Base-by-base conservation (phyloP, 2,113 vertebrate species). In the Sorex fumeus region DNA sequence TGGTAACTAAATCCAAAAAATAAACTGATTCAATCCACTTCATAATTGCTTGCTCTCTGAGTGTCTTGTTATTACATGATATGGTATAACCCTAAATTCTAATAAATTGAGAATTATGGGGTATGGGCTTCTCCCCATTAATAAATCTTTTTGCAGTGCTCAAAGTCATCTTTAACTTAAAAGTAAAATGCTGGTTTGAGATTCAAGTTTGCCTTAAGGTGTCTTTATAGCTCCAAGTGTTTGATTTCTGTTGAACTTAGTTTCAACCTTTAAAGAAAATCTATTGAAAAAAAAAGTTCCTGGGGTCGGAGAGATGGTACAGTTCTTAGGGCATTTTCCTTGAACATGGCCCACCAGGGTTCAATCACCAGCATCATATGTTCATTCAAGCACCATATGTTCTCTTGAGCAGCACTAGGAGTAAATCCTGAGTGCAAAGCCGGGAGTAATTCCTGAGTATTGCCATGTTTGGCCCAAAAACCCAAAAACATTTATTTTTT, bases 231-330 rank as follows among this genome's bases (percentile, higher is more conserved):
- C 11, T 88, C 57, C 8, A 21, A 82, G 36, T 84, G 28, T 67
- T 79, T 69, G 71, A 93, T 82, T 95, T 36, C 34, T 92, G 13
- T 53, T 86, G 91, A 93, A 95, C 86, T 94, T 45, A 92, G 8
- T 92, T 94, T 90, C 70, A 88, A 83, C 23, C 21, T 69, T 71
- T 53, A 88, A 88, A 71, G 50, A 82, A 90, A 96, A 93, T 83
- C 60, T 40, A 83, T 93, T 83, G 43, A 23, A 83, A 30, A 12
- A 13, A 50, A 50, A 50, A 7, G 11, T 50, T 10, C 5, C 13
- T 50, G 47, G 9, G 9, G 47, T 13, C 13, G 9, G 47, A 10
- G 13, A 12, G 47, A 50, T 13, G 10, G 13, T 50, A 50, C 5
- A 50, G 47, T 50, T 10, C 5, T 10, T 50, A 50, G 47, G 47